A percentile compares a stretch with the other conserved stretches of the same genome.
phyloP scores from a whole-genome alignment of 2,797 vertebrate genomes.

The Botia almorhae region DNA sequence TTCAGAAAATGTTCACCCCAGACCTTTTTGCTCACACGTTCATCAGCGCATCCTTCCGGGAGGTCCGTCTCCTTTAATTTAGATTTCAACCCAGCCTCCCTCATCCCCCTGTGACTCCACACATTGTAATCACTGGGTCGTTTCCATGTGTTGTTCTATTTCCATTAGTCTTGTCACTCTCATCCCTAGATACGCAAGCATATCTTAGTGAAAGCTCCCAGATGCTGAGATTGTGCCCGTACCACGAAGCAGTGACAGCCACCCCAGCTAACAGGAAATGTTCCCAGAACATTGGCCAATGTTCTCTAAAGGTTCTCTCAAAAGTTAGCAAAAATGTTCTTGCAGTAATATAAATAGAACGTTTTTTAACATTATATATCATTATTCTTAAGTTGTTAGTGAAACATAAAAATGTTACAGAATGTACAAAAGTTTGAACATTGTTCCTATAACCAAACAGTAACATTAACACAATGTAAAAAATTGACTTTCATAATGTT shows the following conservation, averaged over 20 bases:
- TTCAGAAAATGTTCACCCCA: constrained; percentile 41
- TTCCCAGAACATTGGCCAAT: too few relatives aligned
- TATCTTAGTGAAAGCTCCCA: constrained; percentile 52
- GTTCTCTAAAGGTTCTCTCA: too few relatives aligned
- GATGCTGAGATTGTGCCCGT: constrained; percentile 45
- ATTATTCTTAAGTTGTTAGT: too few relatives aligned
- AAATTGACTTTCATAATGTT: too few relatives aligned
- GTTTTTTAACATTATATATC: too few relatives aligned
- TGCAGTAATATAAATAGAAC: too few relatives aligned
- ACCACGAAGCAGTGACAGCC: constrained; percentile 53
- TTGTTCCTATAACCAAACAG: too few relatives aligned
- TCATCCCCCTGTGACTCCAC: constrained; percentile 31
- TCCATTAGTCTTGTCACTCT: constrained; percentile 58
- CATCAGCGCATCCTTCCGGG: constrained; percentile 44
- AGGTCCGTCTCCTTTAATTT: constrained; percentile 47
- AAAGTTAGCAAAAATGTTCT: too few relatives aligned
- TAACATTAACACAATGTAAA: too few relatives aligned
- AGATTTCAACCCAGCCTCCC: constrained; percentile 46
- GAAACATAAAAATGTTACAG: too few relatives aligned
- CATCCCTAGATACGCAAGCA: constrained; percentile 44
- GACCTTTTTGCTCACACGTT: constrained; percentile 37
- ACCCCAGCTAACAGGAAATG: neutral
- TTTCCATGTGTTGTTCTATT: constrained; percentile 53
- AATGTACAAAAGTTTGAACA: too few relatives aligned
- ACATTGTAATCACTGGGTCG: constrained; percentile 42